Conservation (phyloP, 2,888 invertebrate species). For the Xestia xanthographa region DNA sequence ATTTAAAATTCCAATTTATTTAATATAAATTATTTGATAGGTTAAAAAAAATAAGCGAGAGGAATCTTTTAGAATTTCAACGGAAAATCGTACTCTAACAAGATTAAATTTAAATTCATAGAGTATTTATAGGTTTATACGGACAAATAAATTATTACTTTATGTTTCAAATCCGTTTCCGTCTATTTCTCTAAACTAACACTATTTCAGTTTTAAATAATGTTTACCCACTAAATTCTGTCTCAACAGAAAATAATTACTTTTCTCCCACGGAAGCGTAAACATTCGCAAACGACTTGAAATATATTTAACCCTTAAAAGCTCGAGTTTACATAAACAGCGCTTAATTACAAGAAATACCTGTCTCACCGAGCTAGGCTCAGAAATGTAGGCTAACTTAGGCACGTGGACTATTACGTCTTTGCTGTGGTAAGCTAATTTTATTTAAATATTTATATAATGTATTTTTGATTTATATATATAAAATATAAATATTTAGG, state of each 20-base stretch:
- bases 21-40: neutral
- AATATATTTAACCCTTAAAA: conserved; percentile 53
- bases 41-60: neutral
- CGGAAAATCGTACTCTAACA: neutral
- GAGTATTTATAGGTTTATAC: too few relatives aligned
- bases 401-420: conserved; percentile 25
- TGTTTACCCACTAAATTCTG: conserved; percentile 2
- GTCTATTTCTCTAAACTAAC: conserved; percentile 1
- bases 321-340: conserved; percentile 41
- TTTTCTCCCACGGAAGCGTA: conserved; percentile 13
- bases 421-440: neutral
- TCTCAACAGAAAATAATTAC: conserved; percentile 7
- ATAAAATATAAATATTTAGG: too few relatives aligned
- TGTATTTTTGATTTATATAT: too few relatives aligned
- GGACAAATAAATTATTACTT: neutral
- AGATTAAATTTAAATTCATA: neutral
- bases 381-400: conserved; percentile 30
- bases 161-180: neutral
- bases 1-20: neutral
- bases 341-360: conserved; percentile 56
- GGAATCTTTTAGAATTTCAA: neutral
- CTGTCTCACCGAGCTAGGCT: conserved; percentile 29
- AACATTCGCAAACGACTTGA: conserved; percentile 27
- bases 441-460: too few relatives aligned
- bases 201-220: conserved; percentile 7